These are phyloP conservation scores for Eurypyga helias DNA, from an alignment of 2,113 vertebrate species.

Conservation along the genomic window DNA sequence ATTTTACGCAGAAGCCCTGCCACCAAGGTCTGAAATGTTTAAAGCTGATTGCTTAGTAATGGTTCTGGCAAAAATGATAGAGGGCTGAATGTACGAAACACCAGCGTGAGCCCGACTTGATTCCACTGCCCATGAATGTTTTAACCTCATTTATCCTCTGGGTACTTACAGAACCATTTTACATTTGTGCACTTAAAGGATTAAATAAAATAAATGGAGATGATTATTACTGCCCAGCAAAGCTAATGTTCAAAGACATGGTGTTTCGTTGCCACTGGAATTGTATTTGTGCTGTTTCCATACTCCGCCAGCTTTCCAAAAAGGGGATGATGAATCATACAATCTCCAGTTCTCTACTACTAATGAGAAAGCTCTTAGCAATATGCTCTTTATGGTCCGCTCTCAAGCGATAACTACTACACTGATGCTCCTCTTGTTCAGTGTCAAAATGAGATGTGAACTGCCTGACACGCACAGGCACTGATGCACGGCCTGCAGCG, in stretches of 20 bases:
- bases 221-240: slow-evolving; percentile 8
- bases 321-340: slow-evolving; percentile 3
- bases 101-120: slow-evolving; percentile 7
- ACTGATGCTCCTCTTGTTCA: background rate
- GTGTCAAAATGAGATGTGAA: background rate
- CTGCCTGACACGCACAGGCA: background rate
- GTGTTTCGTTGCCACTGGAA: background rate
- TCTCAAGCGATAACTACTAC: background rate
- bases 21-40: background rate
- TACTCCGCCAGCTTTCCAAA: background rate
- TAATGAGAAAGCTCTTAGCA: background rate
- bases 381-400: background rate
- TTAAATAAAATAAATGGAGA: slow-evolving; percentile 58
- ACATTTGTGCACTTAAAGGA: slow-evolving; percentile 68
- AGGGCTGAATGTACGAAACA: background rate
- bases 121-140: slow-evolving; percentile 38
- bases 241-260: background rate
- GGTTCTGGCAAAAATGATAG: background rate
- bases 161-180: slow-evolving; percentile 61
- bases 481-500: slow-evolving; percentile 13
- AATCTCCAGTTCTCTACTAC: background rate
- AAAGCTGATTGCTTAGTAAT: slow-evolving; percentile 42
- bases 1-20: background rate
- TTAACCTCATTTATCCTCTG: slow-evolving; percentile 70
- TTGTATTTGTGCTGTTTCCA: background rate